Conservation (phyloP, 1,140 invertebrate species). For the Drosophila mojavensis region DNA sequence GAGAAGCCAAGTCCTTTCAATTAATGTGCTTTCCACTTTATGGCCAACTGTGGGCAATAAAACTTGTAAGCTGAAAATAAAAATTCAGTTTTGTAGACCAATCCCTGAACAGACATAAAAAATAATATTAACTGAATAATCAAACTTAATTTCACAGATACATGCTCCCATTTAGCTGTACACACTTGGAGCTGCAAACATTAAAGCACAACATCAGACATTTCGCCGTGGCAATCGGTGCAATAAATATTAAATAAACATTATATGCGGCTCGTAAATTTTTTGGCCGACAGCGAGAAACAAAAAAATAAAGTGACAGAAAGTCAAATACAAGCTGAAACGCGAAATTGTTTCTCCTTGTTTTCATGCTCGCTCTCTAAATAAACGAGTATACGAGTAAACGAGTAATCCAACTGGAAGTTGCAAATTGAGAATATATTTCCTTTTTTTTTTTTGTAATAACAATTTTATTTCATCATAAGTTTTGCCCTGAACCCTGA, state of each 20-base stretch:
- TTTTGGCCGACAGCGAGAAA: constrained; percentile 25
- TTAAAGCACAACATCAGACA: constrained; percentile 58
- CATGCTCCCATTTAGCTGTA: constrained; percentile 21
- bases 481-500: no score
- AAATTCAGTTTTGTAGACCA: constrained; percentile 59
- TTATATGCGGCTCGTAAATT: constrained; percentile 73
- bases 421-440: no score
- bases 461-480: no score
- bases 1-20: constrained; percentile 65
- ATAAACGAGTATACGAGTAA: no score
- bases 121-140: constrained; percentile 60
- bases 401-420: no score
- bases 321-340: constrained; percentile 57
- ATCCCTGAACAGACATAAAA: constrained; percentile 33
- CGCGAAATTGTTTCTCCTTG: constrained; percentile 23
- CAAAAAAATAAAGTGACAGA: constrained; percentile 44
- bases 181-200: constrained; percentile 13
- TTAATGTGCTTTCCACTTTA: constrained; percentile 69
- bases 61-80: constrained; percentile 61
- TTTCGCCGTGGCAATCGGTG: constrained; percentile 53
- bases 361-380: background rate
- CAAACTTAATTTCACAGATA: constrained; percentile 62
- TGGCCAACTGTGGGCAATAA: constrained; percentile 55
- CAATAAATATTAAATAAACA: constrained; percentile 78
- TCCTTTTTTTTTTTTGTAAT: no score